These are phyloP conservation scores for Myiozetetes cayanensis DNA, from an alignment of 2,113 vertebrate species.

Conservation along the genomic window DNA sequence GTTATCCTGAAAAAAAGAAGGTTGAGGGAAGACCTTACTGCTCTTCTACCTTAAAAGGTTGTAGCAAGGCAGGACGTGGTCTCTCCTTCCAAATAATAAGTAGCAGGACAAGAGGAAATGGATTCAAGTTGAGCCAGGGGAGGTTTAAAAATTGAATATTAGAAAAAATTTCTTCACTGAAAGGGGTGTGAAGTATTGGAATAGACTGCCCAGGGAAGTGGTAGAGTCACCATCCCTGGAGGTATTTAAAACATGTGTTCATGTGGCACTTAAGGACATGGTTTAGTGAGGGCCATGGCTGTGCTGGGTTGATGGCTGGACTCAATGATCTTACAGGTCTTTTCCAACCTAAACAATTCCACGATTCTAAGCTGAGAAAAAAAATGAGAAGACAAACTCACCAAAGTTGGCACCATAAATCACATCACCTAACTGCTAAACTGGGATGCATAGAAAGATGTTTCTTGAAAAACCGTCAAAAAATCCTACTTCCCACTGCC, in stretches of 20 bases:
- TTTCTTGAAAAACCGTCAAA: background rate
- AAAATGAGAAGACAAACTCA: background rate
- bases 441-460: background rate
- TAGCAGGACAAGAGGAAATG: background rate
- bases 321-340: background rate
- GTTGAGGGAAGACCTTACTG: background rate
- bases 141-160: background rate
- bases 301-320: background rate
- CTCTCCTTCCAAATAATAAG: background rate
- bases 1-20: background rate
- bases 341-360: background rate
- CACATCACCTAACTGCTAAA: background rate
- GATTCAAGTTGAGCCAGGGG: background rate
- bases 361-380: background rate
- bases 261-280: background rate
- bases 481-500: background rate
- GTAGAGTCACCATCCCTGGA: background rate
- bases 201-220: background rate
- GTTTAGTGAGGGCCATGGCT: background rate
- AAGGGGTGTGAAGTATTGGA: background rate
- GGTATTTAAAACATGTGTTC: background rate
- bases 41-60: background rate
- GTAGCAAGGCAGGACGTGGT: background rate
- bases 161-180: background rate
- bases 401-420: background rate